Conservation (phyloP, 1,140 invertebrate genomes). For the Drosophila tristis region DNA sequence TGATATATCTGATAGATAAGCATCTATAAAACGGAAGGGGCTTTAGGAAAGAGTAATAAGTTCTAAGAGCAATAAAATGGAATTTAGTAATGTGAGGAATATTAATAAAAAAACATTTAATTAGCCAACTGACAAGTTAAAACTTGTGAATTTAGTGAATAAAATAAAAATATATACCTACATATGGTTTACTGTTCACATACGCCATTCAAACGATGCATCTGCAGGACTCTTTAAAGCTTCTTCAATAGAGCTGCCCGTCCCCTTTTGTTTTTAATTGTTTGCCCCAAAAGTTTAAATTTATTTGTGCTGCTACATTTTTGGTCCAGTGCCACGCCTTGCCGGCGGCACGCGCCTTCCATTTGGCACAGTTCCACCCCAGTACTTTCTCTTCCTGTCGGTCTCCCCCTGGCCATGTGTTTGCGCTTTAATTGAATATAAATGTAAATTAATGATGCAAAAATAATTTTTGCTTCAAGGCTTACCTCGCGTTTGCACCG, state of each 20-base stretch:
- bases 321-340: conserved; percentile 41
- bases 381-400: conserved; percentile 4
- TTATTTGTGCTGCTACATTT: conserved; percentile 2
- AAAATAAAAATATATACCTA: too few relatives aligned
- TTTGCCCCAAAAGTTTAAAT: background rate
- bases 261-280: too few relatives aligned
- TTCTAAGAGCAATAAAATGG: too few relatives aligned
- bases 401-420: conserved; percentile 54
- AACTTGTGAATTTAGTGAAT: too few relatives aligned
- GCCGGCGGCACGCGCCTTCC: conserved; percentile 51
- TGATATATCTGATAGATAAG: conserved; percentile 10
- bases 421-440: conserved; percentile 82
- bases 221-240: too few relatives aligned
- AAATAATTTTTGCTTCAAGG: conserved; percentile 81
- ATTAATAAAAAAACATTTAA: too few relatives aligned
- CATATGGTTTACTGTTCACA: too few relatives aligned
- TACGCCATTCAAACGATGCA: too few relatives aligned
- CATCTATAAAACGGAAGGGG: conserved; percentile 10
- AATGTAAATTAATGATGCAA: conserved; percentile 83
- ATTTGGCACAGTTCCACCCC: conserved; percentile 18
- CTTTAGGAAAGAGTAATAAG: too few relatives aligned
- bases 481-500: conserved; percentile 47
- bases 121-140: too few relatives aligned
- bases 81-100: too few relatives aligned
- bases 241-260: too few relatives aligned